Base-by-base conservation (phyloP, 2,888 invertebrate genomes). In the Notodonta ziczac region DNA sequence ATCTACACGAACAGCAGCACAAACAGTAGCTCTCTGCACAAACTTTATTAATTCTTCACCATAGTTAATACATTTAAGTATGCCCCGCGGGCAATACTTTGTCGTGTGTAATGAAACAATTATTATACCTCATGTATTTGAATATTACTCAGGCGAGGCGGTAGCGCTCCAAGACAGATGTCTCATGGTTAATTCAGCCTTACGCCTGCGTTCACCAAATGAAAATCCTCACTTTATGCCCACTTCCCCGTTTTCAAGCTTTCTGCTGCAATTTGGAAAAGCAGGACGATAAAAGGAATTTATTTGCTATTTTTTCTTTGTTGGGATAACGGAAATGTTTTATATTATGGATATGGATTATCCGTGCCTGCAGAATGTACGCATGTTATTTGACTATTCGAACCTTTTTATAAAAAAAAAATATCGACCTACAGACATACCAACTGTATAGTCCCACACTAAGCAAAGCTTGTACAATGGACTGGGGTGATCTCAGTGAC, bases 141-240 rank as follows among this genome's bases (percentile, higher is more conserved):
- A 52, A 63, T 24, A 61, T 46, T 55, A 40, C 10, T 40, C 7
- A 1, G 52, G 56, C 48, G 57, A 24, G 44, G 12, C 12, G 56
- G 40, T 62, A 52, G 66, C 51, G 56, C 55, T 39, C 59, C 51
- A 56, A 59, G 60, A 64, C 65, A 69, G 65, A 58, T 66, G 62
- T 66, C 65, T 76, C 66, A 77, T 74, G 56, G 61, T 63, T 69
- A 74, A 77, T 74, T 74, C 73, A 77, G 57, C n/a, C 54, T 24
- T 40, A 59, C 52, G 57, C 54, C 63, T 56, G 58, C 42, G 55
- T 59, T 68, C 56, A 59, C 58, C 57, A 65, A 66, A 74, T 66
- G 51, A 69, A 65, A 66, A 62, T 56, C 55, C 63, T 32, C 53
- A 61, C 63, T 69, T 71, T 56, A 66, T 64, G 52, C 51, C 60